Evolutionary conservation across 2,113 vertebrate species (phyloP), one percentile per base, ranked within the genome.

Genomic region (Rallus limicola): DNA sequence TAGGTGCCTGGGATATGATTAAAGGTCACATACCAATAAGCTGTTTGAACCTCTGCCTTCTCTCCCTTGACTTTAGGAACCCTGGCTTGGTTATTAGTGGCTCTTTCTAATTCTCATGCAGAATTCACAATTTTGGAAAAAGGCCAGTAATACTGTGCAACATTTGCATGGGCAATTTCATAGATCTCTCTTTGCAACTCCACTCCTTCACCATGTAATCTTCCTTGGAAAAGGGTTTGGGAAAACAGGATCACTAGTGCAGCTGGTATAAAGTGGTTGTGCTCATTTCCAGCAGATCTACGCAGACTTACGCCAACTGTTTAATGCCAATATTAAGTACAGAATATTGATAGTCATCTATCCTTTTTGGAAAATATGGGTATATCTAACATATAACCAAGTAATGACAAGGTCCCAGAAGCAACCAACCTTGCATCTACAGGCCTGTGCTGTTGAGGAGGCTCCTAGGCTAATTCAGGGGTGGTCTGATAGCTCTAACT

Each of bases 401-500:
- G 84, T 50, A 93, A 83, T 5, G 2, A 69, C 78, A 90, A 88
- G 24, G 56, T 74, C n/a, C 50, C 24, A 90, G 71, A 68, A 70
- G 59, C 55, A 59, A 48, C 24, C 59, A 78, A 14, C 38, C 72
- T 72, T 83, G 26, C 33, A 74, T 18, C 52, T 86, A 75, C 58
- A 90, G 85, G 62, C 24, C 16, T 82, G 19, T 55, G 25, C 6
- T 69, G 20, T 19, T 44, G 70, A 76, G 58, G 25, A 89, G 62
- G 58, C 62, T 95, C 38, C 75, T 40, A 76, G 62, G 84, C 67
- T 67, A 87, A 2, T 69, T 95, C 93, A 88, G 55, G 77, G 87
- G 67, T 85, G 93, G 85, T 96, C 85, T 88, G 33, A 82, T 26
- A 94, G 50, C 63, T 91, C 36, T 63, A 82, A 52, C 62, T 90